Base-by-base conservation (phyloP, 2,888 invertebrate species). In the Galerucella nymphaeae region DNA sequence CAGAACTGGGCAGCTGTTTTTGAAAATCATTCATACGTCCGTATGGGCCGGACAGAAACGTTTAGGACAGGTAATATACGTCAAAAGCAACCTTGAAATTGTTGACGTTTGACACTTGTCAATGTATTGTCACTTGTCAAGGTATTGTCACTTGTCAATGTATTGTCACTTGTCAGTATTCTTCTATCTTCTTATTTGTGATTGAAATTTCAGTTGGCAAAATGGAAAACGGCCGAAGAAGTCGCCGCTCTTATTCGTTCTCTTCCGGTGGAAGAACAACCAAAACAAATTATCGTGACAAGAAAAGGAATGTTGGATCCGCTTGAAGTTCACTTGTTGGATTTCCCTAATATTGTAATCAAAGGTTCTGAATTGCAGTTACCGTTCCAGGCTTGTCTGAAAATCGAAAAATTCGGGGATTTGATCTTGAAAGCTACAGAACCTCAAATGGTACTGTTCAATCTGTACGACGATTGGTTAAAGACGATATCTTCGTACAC, bases 141-240 rank as follows among this genome's bases (percentile, higher is more conserved):
- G 3, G 2, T 30, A 30, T 30, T 30, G 2, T 30, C 23, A 30
- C 23, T 30, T 30, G 23, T 30, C 23, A 23, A 3, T 58, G n/a
- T n/a, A n/a, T n/a, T n/a, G n/a, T n/a, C n/a, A n/a, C n/a, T n/a
- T n/a, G n/a, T n/a, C n/a, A n/a, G n/a, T n/a, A n/a, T n/a, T n/a
- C n/a, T n/a, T n/a, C n/a, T 64, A 72, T 48, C 18, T 42, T 73
- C 13, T 42, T 23, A 61, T 50, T 57, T 55, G 14, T 2, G 55
- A n/a, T n/a, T 55, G 45, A 41, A 64, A 16, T 20, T 65, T 64
- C 84, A 94, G 90, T 90, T 99, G 87, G 99, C 99, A 11, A 99
- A 99, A 88, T 99, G 99, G 99, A 99, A 99, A 88, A 99, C 99
- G 0, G 99, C 99, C 66, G 99, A 99, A 89, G 99, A 99, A 93